Evolutionary conservation across 2,888 invertebrate genomes (phyloP), one percentile per base, ranked within the genome.

Genomic region (Drosophila paranaensis): DNA sequence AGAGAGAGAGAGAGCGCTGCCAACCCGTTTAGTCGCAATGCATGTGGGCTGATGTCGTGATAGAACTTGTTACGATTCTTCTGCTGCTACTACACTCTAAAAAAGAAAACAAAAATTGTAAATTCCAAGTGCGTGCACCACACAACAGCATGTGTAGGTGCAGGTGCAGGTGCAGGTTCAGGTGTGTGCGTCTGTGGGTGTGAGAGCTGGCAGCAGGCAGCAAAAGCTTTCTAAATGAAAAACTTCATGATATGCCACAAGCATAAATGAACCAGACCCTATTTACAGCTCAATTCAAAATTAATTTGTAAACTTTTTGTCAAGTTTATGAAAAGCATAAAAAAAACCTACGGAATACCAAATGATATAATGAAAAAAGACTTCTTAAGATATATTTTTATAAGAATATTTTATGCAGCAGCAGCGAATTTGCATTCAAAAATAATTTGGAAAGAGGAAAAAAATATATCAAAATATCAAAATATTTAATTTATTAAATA

Each of bases 21-120:
- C 86, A 77, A 72, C 61, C 58, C 48, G 58, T 58, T 48, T 48
- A 58, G 57, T 16, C 48, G 58, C 46, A 16, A 35, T 27, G 48
- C 33, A 68, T 84, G 81, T 72, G 77, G 85, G 79, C 56, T 57
- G 84, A 58, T 57, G 61, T 79, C 77, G 69, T 67, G 60, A 74
- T 83, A 81, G 81, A 69, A 79, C 61, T 79, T 60, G 81, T 68
- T 57, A 55, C 69, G 57, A 54, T 53, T 55, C n/a, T 56, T 55
- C 20, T 20, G 20, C 51, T 65, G 55, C 50, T 45, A 40, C 39
- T 63, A n/a, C 53, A 61, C 54, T 50, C 53, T 30, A 62, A 33
- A 33, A 62, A 33, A 33, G 1, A 33, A 13, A 8, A 4, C 4
- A 4, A 20, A 37, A 14, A 81, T 84, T 87, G 82, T 74, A 77